A percentile compares a stretch with the other conserved stretches of the same genome.
Conservation (phyloP, 1,140 invertebrate species). For the Luehdorfia chinensis region DNA sequence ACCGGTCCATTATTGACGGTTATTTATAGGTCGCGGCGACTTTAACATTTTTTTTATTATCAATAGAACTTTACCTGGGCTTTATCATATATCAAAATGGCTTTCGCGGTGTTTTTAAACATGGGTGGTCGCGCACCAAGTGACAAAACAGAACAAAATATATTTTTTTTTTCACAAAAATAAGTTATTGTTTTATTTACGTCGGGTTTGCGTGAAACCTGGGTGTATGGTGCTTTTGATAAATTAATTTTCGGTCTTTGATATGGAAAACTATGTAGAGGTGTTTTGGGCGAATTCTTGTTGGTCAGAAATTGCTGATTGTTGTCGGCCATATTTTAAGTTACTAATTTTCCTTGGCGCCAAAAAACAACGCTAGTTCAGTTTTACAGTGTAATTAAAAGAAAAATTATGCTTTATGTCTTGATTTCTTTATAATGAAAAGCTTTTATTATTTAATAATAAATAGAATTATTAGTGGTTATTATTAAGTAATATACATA, state of each 20-base stretch:
- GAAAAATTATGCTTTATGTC: constrained; percentile 1
- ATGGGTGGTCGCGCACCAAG: constrained; percentile 22
- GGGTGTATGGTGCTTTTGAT: constrained; percentile 1
- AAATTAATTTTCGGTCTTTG: constrained; percentile 8
- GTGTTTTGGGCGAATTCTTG: no score
- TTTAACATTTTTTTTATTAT: constrained; percentile 21
- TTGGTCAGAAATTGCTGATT: no score
- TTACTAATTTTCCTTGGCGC: neutral
- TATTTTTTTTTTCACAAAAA: neutral
- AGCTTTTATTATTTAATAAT: no score
- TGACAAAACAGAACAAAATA: constrained; percentile 13
- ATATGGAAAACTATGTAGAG: neutral
- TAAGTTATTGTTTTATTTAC: constrained; percentile 2
- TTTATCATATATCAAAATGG: constrained; percentile 15
- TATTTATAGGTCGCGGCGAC: constrained; percentile 25
- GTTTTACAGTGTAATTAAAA: constrained; percentile 1
- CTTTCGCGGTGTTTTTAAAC: constrained; percentile 21
- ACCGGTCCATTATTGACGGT: constrained; percentile 17
- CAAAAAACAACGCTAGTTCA: constrained; percentile 4
- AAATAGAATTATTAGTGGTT: no score
- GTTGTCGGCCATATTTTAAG: no score
- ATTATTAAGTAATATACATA: no score
- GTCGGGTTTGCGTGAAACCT: neutral
- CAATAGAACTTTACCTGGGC: constrained; percentile 20
- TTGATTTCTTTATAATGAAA: constrained; percentile 14